Percentiles rank a stretch among this genome's conserved stretches.
Evolutionary conservation across 1,140 invertebrate genomes (phyloP).

Genomic region (Calycopis cecrops): DNA sequence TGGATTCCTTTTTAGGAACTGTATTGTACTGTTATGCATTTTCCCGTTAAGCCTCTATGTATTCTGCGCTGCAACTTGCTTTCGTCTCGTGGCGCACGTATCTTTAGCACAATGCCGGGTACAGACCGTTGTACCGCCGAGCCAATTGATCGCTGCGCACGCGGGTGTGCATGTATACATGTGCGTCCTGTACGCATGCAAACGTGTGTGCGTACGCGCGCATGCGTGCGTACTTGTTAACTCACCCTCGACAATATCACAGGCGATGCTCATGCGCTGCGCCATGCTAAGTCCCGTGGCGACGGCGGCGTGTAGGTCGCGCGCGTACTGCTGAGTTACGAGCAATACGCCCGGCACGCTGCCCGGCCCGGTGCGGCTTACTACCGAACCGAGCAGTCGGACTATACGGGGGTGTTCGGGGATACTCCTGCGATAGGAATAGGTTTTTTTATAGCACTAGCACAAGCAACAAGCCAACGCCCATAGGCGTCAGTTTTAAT

Average conservation of each 20-base stretch:
- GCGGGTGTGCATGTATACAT: not conserved
- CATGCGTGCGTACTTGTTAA: too few species aligned
- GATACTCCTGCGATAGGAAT: slow-evolving; percentile 78
- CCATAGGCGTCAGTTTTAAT: too few species aligned
- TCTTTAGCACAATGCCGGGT: too few species aligned
- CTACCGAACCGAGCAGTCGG: slow-evolving; percentile 87
- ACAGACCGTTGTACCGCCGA: too few species aligned
- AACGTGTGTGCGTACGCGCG: too few species aligned
- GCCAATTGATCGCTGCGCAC: not conserved
- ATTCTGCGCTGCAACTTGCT: too few species aligned
- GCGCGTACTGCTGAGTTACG: slow-evolving; percentile 83
- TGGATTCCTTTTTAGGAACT: too few species aligned
- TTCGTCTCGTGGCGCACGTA: too few species aligned
- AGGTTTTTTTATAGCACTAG: too few species aligned
- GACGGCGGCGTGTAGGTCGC: slow-evolving; percentile 90
- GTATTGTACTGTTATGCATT: too few species aligned
- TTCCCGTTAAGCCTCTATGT: too few species aligned
- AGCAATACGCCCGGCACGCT: slow-evolving; percentile 79
- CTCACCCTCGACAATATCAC: slow-evolving; percentile 86
- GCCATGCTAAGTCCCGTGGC: slow-evolving; percentile 80
- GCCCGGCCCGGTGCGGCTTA: slow-evolving; percentile 76
- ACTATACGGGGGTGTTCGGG: slow-evolving; percentile 90
- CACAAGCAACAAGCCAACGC: too few species aligned
- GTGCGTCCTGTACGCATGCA: not conserved
- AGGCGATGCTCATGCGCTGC: slow-evolving; percentile 82